Evolutionary conservation across 1,140 invertebrate genomes (phyloP), one percentile per base, ranked within the genome.

Genomic region (Pseudobourletiella spinata): DNA sequence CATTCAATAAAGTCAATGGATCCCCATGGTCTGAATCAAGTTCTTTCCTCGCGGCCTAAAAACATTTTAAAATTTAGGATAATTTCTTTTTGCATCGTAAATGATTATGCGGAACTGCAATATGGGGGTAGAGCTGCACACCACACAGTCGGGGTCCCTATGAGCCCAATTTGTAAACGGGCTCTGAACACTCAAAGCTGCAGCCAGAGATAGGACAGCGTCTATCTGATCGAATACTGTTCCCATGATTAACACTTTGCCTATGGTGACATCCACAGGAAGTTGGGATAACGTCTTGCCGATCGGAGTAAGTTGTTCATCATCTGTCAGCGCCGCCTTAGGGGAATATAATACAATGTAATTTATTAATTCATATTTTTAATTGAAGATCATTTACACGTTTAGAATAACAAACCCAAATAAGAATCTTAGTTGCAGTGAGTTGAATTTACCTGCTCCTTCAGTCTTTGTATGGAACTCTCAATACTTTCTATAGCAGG

Each of bases 201-300:
- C 91, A 2, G 95, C 89, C 14, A 98, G 75, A 0, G 91, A 91
- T 11, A 98, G 76, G 14, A 94, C 83, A n/a, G 94, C 86, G 71
- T 98, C 91, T n/a, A 91, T 80, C 73, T 89, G 87, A 57, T 89
- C 82, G 54, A 96, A 94, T 28, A 95, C 82, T 24, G 87, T 89
- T 6, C 91, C 93, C 78, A 93, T 86, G 16, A 98, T 88, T 18
- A 98, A 78, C 84, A 98, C 96, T 79, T 98, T 98, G 1, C 95
- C 95, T 65, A 99, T 84, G 0, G 86, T 83, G 50, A 98, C 86
- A 74, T 99, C 95, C 15, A 98, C 91, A 3, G 96, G 96, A 18
- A 99, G 75, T 71, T 85, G 84, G 16, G 93, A 82, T 39, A 99
- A 76, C 58, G 92, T 86, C 74, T 85, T 83, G 18, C 96, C 96